Evolutionary conservation across 2,113 vertebrate species (phyloP).

Genomic region (Xiphias gladius): DNA sequence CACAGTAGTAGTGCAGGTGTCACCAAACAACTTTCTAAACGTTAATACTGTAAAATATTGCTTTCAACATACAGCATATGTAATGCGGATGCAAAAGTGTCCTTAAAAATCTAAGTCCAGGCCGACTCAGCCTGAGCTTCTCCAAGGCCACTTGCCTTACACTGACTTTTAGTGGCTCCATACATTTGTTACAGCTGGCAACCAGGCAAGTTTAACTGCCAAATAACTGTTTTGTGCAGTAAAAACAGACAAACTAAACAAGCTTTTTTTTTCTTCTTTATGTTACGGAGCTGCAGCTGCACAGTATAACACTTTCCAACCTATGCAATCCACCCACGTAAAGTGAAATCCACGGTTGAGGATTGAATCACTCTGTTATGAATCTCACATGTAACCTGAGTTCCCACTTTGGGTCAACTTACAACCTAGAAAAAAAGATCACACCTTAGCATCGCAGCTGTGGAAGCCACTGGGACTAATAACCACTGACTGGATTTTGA

Average conservation of each 20-base stretch:
- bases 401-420: not conserved
- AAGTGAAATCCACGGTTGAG: constrained; percentile 24
- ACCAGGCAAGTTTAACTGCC: not conserved
- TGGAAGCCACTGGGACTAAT: not conserved
- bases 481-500: constrained; percentile 6
- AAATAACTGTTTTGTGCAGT: not conserved
- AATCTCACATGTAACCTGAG: constrained; percentile 9
- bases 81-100: not conserved
- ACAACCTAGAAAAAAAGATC: not conserved
- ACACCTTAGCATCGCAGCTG: not conserved
- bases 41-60: constrained; percentile 36
- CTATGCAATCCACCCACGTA: not conserved
- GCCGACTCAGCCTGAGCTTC: not conserved
- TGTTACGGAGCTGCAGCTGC: constrained; percentile 7
- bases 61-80: constrained; percentile 1
- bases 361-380: constrained; percentile 4
- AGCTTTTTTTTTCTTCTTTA: not conserved
- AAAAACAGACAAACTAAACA: constrained; percentile 11
- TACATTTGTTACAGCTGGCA: not conserved
- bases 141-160: not conserved
- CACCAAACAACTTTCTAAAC: constrained; percentile 22
- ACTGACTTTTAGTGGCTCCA: not conserved
- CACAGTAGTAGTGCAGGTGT: constrained; percentile 39
- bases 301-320: constrained; percentile 11
- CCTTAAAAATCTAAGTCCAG: not conserved